These are phyloP conservation scores for Sycobia sp. DNA, from an alignment of 1,140 invertebrate genomes.

Conservation along the genomic window DNA sequence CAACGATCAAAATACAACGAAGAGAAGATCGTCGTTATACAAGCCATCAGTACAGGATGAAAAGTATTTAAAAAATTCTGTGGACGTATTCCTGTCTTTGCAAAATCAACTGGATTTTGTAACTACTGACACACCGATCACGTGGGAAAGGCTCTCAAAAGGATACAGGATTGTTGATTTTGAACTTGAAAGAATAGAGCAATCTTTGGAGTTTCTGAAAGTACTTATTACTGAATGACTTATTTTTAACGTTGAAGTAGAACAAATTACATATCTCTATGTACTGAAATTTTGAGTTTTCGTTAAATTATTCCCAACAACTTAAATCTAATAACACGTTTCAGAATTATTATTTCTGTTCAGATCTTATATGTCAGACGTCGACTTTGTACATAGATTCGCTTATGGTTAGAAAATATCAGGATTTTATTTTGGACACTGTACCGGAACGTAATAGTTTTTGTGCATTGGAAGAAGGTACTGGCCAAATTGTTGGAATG, in stretches of 20 bases:
- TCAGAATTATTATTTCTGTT: conserved; percentile 5
- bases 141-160: conserved; percentile 35
- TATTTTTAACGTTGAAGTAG: no score
- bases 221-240: conserved; percentile 21
- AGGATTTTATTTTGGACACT: conserved; percentile 2
- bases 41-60: not conserved
- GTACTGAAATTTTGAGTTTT: no score
- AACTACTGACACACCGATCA: conserved; percentile 16
- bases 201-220: conserved; percentile 34
- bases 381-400: conserved; percentile 29
- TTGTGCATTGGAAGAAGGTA: conserved; percentile 39
- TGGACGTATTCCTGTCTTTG: not conserved
- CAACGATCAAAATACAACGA: conserved; percentile 11
- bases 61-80: not conserved
- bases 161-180: conserved; percentile 40
- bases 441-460: conserved; percentile 27
- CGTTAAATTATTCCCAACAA: not conserved
- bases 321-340: not conserved
- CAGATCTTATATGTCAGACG: not conserved
- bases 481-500: conserved; percentile 32
- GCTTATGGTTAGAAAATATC: conserved; percentile 14
- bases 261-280: no score
- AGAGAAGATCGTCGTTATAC: conserved; percentile 6
- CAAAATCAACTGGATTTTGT: not conserved
- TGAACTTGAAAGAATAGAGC: conserved; percentile 18